Conservation (phyloP, 1,140 invertebrate species). For the Zaprionus inermis region DNA sequence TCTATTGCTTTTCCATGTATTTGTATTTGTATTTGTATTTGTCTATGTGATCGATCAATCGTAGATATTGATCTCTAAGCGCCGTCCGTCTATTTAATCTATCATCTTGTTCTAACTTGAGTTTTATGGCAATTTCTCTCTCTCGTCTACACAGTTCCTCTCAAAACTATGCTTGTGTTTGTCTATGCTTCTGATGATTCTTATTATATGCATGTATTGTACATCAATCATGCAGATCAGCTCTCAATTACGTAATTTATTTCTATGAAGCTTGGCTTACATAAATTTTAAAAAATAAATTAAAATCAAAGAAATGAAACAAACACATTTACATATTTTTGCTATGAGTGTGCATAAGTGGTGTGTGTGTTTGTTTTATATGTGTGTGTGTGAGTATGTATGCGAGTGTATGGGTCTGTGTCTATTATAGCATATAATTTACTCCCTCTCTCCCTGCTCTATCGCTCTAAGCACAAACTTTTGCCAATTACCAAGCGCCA, state of each 20-base stretch:
- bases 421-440: conserved; percentile 23
- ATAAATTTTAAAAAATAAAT: conserved; percentile 61
- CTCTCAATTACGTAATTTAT: conserved; percentile 45
- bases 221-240: neutral
- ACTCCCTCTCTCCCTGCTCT: conserved; percentile 9
- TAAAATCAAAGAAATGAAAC: conserved; percentile 27
- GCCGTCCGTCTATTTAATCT: conserved; percentile 25
- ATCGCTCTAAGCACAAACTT: conserved; percentile 42
- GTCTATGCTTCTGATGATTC: conserved; percentile 18
- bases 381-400: neutral
- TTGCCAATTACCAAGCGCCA: conserved; percentile 52
- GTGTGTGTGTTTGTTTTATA: conserved; percentile 15
- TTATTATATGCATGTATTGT: conserved; percentile 26
- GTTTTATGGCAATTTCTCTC: conserved; percentile 57
- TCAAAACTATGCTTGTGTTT: conserved; percentile 12
- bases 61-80: conserved; percentile 31
- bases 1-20: conserved; percentile 62
- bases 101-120: conserved; percentile 66
- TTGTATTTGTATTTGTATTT: conserved; percentile 30
- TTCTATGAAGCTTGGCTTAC: conserved; percentile 69
- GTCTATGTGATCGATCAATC: conserved; percentile 25
- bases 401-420: conserved; percentile 6
- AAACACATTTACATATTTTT: conserved; percentile 30
- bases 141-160: conserved; percentile 30
- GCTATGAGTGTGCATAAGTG: neutral